Evolutionary conservation across 1,140 invertebrate genomes (phyloP).

Genomic region (Drosophila nasuta): DNA sequence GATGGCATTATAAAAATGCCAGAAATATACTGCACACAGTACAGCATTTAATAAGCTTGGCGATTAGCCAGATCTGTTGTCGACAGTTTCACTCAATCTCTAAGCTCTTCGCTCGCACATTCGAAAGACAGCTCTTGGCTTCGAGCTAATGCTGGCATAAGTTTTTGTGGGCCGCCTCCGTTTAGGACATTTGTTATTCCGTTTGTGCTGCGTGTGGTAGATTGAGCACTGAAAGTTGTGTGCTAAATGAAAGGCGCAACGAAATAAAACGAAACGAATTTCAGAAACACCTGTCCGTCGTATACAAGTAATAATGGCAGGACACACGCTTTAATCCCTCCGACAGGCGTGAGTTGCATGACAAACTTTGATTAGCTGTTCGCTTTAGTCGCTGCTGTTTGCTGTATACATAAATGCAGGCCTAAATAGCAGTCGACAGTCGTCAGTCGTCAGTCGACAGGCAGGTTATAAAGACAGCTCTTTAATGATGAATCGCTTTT

Average conservation of each 20-base stretch:
- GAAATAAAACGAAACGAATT: conserved; percentile 10
- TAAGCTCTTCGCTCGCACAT: conserved; percentile 13
- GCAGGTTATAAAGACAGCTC: conserved; percentile 20
- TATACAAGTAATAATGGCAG: conserved; percentile 11
- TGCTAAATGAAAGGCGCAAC: background rate
- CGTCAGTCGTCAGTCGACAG: too few relatives aligned
- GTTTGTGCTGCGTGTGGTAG: conserved; percentile 12
- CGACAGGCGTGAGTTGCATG: conserved; percentile 45
- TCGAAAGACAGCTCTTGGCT: conserved; percentile 4
- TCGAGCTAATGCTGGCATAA: conserved; percentile 1
- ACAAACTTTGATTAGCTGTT: conserved; percentile 36
- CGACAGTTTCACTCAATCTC: conserved; percentile 36
- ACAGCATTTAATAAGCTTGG: conserved; percentile 18
- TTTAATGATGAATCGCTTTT: conserved; percentile 57
- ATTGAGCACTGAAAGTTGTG: conserved; percentile 20
- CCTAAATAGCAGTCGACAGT: background rate
- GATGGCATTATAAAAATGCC: conserved; percentile 3
- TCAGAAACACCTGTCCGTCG: conserved; percentile 35
- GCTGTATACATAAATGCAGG: background rate
- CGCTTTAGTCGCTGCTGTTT: too few relatives aligned
- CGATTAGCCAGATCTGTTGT: conserved; percentile 6
- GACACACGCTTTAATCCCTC: conserved; percentile 27
- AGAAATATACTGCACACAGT: background rate
- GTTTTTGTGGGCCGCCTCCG: background rate
- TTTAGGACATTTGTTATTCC: conserved; percentile 34